Evolutionary conservation across 2,888 invertebrate genomes (phyloP).

Genomic region (Trissolcus brochymenae): DNA sequence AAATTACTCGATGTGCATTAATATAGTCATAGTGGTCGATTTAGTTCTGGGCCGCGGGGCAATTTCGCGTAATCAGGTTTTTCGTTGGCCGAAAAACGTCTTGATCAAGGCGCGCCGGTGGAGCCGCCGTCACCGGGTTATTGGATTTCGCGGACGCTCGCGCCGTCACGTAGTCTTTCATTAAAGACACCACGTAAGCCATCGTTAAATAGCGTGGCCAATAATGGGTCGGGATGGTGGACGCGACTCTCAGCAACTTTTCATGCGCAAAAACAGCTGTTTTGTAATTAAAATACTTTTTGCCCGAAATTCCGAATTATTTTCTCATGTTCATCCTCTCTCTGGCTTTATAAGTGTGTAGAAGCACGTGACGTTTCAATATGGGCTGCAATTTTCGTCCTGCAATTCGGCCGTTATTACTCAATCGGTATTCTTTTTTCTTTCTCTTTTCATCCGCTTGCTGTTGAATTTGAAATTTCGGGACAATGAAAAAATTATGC

Average conservation of each 20-base stretch:
- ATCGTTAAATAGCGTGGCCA: constrained; percentile 6
- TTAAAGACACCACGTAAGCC: constrained; percentile 21
- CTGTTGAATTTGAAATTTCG: too few species aligned
- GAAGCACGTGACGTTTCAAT: too few species aligned
- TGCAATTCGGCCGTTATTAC: too few species aligned
- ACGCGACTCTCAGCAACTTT: too few species aligned
- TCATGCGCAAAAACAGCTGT: not conserved
- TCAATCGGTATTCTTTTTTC: too few species aligned
- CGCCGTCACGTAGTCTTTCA: constrained; percentile 29
- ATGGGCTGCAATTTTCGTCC: too few species aligned
- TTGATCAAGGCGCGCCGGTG: constrained; percentile 12
- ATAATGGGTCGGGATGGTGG: constrained; percentile 12
- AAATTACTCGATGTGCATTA: constrained; percentile 21
- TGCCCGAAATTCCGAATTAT: too few species aligned
- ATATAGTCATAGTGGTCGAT: constrained; percentile 33
- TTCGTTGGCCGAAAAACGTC: constrained; percentile 33
- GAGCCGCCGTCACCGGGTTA: constrained; percentile 12
- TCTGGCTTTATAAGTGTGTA: too few species aligned
- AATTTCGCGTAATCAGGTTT: constrained; percentile 32
- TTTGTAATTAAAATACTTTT: too few species aligned
- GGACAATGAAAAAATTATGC: not conserved
- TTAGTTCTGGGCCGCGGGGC: constrained; percentile 4
- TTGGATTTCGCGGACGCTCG: constrained; percentile 27
- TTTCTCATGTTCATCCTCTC: too few species aligned
- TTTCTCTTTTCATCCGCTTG: too few species aligned